These are phyloP conservation scores for Murina feae DNA, from an alignment of 2,113 vertebrate species.

Conservation along the genomic window DNA sequence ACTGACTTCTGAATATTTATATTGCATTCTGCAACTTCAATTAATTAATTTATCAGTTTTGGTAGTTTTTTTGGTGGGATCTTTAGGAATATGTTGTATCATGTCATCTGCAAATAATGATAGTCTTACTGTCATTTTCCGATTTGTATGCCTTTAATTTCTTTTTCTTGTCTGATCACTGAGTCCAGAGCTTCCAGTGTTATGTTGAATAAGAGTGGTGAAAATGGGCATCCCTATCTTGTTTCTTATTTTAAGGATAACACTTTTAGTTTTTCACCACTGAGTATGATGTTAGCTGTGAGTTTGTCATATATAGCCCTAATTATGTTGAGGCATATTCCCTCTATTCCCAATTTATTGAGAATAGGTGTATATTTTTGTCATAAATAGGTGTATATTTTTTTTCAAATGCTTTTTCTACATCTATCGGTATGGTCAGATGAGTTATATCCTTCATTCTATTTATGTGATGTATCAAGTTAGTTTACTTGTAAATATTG, in stretches of 20 bases:
- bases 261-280: not conserved
- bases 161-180: not conserved
- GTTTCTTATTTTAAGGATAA: not conserved
- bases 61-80: not conserved
- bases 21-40: not conserved
- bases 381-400: not conserved
- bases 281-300: not conserved
- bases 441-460: not conserved
- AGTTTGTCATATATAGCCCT: not conserved
- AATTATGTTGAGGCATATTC: not conserved
- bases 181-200: not conserved
- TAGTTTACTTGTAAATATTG: not conserved
- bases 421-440: not conserved
- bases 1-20: not conserved
- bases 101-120: not conserved
- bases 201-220: not conserved
- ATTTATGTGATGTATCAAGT: not conserved
- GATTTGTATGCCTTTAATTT: not conserved
- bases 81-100: not conserved
- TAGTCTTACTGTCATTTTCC: not conserved
- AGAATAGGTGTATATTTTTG: not conserved
- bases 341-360: not conserved
- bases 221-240: not conserved
- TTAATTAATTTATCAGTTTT: not conserved
- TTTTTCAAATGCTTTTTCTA: not conserved